These are phyloP conservation scores for Chamaea fasciata DNA, from an alignment of 2,113 vertebrate genomes.

Conservation along the genomic window DNA sequence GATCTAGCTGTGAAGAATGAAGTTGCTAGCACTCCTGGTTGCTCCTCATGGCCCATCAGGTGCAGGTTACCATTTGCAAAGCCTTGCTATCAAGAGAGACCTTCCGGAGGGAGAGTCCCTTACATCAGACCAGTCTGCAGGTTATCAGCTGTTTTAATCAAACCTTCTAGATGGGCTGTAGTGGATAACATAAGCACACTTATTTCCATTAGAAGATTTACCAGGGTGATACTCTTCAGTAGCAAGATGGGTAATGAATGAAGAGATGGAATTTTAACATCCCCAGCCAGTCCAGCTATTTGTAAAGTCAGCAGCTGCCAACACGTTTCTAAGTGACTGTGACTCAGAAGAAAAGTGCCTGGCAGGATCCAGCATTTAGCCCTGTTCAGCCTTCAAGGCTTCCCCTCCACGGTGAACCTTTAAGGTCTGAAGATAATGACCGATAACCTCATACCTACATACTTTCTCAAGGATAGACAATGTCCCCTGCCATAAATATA, in stretches of 20 bases:
- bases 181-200: background rate
- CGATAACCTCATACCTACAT: background rate
- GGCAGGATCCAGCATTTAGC: background rate
- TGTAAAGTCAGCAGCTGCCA: background rate
- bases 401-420: background rate
- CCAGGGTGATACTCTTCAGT: background rate
- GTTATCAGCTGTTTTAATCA: background rate
- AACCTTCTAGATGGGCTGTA: background rate
- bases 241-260: background rate
- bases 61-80: background rate
- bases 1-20: background rate
- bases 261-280: background rate
- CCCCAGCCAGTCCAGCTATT: background rate
- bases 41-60: background rate
- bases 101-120: background rate
- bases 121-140: background rate
- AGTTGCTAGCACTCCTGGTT: background rate
- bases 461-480: background rate
- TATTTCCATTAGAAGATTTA: background rate
- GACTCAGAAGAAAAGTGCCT: background rate
- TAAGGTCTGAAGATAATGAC: background rate
- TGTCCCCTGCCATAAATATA: background rate
- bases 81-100: background rate
- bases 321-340: fast-evolving
- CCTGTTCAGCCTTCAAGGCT: background rate